These are phyloP conservation scores for Drosophila pallidifrons DNA, from an alignment of 1,140 invertebrate genomes.

Conservation along the genomic window DNA sequence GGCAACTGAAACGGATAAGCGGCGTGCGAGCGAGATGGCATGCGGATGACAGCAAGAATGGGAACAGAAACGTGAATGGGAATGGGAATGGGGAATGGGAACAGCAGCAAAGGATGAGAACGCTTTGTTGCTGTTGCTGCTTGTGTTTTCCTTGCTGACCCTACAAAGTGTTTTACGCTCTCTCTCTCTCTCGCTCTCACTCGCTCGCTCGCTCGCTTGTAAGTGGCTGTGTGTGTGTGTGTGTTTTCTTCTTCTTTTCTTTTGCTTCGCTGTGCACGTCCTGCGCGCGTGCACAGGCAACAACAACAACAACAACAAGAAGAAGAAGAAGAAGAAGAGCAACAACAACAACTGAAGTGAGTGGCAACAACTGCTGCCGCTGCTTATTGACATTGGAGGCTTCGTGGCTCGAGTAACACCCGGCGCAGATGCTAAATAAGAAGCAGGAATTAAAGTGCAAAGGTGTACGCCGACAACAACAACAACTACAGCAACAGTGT, in stretches of 20 bases:
- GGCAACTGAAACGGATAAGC: slow-evolving; percentile 50
- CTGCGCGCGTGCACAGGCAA: slow-evolving; percentile 67
- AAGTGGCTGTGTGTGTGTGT: slow-evolving; percentile 17
- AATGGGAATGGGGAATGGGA: neutral
- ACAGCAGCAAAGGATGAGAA: slow-evolving; percentile 38
- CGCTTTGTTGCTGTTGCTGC: slow-evolving; percentile 13
- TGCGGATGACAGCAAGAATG: slow-evolving; percentile 12
- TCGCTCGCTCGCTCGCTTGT: neutral
- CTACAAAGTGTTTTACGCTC: slow-evolving; percentile 1
- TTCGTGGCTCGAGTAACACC: slow-evolving; percentile 66
- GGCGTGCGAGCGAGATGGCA: slow-evolving; percentile 8
- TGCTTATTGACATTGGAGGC: slow-evolving; percentile 65
- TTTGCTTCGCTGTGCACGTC: slow-evolving; percentile 57
- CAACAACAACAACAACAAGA: slow-evolving; percentile 6
- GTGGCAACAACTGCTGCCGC: slow-evolving; percentile 52
- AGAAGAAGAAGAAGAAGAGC: neutral
- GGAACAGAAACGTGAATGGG: neutral
- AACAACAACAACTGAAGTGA: slow-evolving; percentile 23
- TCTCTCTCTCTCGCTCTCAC: neutral
- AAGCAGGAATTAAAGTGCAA: slow-evolving; percentile 76
- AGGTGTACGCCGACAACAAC: slow-evolving; percentile 34
- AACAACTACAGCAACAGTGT: slow-evolving; percentile 10
- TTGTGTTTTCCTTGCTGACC: slow-evolving; percentile 20
- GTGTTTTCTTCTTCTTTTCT: slow-evolving; percentile 7
- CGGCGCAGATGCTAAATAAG: slow-evolving; percentile 81